Evolutionary conservation across 2,113 vertebrate species (phyloP), one percentile per base, ranked within the genome.

Genomic region (Rattus norvegicus): DNA sequence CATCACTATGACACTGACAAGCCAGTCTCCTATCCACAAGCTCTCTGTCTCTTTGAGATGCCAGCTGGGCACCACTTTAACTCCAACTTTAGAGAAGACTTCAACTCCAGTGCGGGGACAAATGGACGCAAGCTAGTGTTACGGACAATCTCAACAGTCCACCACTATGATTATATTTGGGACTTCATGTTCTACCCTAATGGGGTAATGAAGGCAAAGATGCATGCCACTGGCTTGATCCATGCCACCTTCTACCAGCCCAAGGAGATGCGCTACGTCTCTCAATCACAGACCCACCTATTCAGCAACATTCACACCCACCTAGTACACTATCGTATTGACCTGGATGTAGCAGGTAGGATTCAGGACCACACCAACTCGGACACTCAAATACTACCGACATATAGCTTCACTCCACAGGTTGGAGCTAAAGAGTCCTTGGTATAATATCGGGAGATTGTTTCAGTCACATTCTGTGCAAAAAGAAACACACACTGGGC

Each of bases 301-400:
- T 96, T 99, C 12, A 99, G 99, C 63, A 99, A 99, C 98, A n/a
- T 99, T 47, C 99, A 99, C 98, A 99, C 99, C 0, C 99, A 99
- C 97, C 97, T 99, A 6, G 95, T 99, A 73, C 99, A 99, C 93
- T 99, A 99, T 95, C 99, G 99, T 94, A 98, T 99, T 33, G 99
- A 99, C 98, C 98, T 99, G 97, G 99, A 99, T 10, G 96, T 99
- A 8, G 99, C 99, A 98, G 99, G 99, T 99, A 96, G 93, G 97
- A 90, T 86, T 13, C 0, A 0, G 43, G 12, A 30, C 5, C 33
- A 56, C 6, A 16, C 65, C 11, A 61, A 43, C 81, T 9, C 3
- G 5, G 4, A 39, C 77, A 47, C 1, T n/a, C 24, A 1, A 5
- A 13, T 0, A 7, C 22, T 6, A 17, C 65, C 3, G 0, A 2